These are phyloP conservation scores for Nomada flava DNA, from an alignment of 2,888 invertebrate species.

Conservation along the genomic window DNA sequence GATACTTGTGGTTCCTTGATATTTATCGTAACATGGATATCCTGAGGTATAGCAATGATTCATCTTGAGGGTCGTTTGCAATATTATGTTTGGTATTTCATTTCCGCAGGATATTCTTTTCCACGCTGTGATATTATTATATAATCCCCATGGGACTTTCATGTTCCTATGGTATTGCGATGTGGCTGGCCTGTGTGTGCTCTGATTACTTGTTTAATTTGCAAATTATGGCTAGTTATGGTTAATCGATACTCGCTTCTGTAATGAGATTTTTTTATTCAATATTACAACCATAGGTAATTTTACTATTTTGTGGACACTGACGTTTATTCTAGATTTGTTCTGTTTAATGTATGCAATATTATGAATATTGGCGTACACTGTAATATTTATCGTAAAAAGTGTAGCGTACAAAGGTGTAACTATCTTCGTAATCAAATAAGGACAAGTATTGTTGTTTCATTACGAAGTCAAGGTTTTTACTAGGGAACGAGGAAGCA, in stretches of 20 bases:
- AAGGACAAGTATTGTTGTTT: neutral
- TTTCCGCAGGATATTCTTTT: neutral
- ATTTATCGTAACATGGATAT: neutral
- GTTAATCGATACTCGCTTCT: neutral
- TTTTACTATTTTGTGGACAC: too few relatives aligned
- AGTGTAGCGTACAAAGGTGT: too few relatives aligned
- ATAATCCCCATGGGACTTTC: neutral
- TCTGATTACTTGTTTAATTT: neutral
- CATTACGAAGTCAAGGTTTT: constrained; percentile 16
- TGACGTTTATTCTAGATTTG: too few relatives aligned
- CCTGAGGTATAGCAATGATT: neutral
- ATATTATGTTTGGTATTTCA: neutral
- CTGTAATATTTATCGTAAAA: too few relatives aligned
- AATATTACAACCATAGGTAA: neutral
- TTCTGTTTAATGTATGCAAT: too few relatives aligned
- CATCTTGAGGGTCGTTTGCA: neutral
- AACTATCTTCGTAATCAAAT: too few relatives aligned
- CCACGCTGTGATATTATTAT: neutral
- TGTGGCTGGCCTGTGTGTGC: neutral
- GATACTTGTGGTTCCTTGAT: too few relatives aligned
- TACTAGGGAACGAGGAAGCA: neutral
- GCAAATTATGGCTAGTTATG: neutral
- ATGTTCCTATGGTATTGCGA: neutral
- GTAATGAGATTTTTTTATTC: neutral
- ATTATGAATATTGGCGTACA: too few relatives aligned